Conservation (phyloP, 2,113 vertebrate genomes). For the Dolichotis patagonum region DNA sequence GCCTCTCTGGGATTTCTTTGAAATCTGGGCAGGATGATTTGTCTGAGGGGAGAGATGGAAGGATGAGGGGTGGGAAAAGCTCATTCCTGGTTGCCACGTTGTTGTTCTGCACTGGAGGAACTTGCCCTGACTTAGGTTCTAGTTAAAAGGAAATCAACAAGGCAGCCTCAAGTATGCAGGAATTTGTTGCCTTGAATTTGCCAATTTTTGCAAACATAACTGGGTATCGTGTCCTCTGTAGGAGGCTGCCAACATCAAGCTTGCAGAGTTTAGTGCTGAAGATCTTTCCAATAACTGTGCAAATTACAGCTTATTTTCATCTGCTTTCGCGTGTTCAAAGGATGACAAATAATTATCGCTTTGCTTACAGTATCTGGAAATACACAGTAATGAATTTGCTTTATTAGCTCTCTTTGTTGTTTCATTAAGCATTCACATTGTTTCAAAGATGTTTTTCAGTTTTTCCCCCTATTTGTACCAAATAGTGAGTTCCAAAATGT, state of each 20-base stretch:
- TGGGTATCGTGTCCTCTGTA: constrained; percentile 17
- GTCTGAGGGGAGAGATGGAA: constrained; percentile 36
- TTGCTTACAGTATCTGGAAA: constrained; percentile 69
- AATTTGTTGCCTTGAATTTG: constrained; percentile 58
- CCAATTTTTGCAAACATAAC: constrained; percentile 61
- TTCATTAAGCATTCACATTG: neutral
- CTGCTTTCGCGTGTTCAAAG: constrained; percentile 42
- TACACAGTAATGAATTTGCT: constrained; percentile 41
- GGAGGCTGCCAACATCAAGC: constrained; percentile 64
- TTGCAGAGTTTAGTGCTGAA: neutral
- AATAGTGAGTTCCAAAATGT: neutral
- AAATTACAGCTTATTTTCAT: constrained; percentile 61
- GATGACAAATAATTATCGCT: constrained; percentile 39
- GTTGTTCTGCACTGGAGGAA: constrained; percentile 12
- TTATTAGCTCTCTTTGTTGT: constrained; percentile 52
- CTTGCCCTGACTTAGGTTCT: constrained; percentile 50
- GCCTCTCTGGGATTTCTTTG: constrained; percentile 77
- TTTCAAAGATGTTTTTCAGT: neutral
- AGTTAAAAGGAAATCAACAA: constrained; percentile 71
- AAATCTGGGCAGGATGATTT: constrained; percentile 77
- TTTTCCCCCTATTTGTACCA: neutral
- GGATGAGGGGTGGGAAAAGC: constrained; percentile 15
- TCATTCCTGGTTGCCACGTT: constrained; percentile 68
- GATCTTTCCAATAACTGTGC: constrained; percentile 52
- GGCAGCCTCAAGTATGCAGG: constrained; percentile 66